These are phyloP conservation scores for Brachylomia viminalis DNA, from an alignment of 2,888 invertebrate species.

Conservation along the genomic window DNA sequence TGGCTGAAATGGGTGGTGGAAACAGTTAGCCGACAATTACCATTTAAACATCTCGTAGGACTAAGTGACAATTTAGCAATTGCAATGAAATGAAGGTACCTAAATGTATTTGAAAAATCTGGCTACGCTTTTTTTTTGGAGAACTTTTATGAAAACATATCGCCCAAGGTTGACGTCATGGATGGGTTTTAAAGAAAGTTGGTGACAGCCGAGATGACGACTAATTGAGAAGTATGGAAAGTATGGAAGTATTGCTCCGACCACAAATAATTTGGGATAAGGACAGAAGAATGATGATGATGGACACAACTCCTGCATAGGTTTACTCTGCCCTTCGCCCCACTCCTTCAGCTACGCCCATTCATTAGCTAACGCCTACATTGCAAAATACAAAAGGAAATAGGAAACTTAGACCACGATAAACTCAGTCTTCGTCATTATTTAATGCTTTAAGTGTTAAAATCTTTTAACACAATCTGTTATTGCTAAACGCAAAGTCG, in stretches of 20 bases:
- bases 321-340: not conserved
- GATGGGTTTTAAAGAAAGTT: too few species aligned
- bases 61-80: not conserved
- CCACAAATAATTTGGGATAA: too few species aligned
- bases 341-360: not conserved
- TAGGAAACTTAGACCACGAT: slow-evolving; percentile 46
- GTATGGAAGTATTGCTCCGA: too few species aligned
- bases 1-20: not conserved
- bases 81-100: too few species aligned
- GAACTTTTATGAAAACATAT: too few species aligned
- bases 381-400: slow-evolving; percentile 51
- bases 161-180: too few species aligned
- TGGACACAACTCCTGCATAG: too few species aligned
- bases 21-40: not conserved
- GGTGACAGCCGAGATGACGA: too few species aligned
- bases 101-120: not conserved
- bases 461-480: slow-evolving; percentile 57
- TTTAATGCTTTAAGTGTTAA: slow-evolving; percentile 37
- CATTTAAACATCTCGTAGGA: not conserved
- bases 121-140: too few species aligned
- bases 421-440: slow-evolving; percentile 35
- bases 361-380: slow-evolving; percentile 1
- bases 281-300: too few species aligned
- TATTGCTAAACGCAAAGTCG: slow-evolving; percentile 48
- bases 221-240: too few species aligned